Conservation (phyloP, 2,113 vertebrate genomes). For the Anguilla japonica region DNA sequence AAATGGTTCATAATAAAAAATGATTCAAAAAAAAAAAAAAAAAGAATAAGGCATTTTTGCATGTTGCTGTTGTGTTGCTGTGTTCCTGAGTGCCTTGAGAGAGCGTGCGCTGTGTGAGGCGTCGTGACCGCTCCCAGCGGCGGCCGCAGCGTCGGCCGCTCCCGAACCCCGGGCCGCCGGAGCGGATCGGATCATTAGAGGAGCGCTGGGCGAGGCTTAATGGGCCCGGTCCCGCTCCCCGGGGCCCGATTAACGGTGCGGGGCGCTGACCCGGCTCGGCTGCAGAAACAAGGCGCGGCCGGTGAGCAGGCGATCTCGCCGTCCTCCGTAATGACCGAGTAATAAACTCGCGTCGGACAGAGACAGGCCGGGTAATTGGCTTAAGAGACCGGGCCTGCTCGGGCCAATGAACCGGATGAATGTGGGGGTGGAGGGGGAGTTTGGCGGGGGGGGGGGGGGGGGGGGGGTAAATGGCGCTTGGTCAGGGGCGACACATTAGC, state of each 20-base stretch:
- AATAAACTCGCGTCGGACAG: conserved; percentile 28
- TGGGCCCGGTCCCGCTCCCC: not conserved
- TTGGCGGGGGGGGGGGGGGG: not conserved
- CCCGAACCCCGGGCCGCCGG: not conserved
- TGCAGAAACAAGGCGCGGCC: not conserved
- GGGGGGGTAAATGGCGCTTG: conserved; percentile 21
- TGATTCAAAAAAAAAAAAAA: no score
- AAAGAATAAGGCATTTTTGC: no score
- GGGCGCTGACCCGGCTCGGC: not conserved
- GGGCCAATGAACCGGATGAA: not conserved
- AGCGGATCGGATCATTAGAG: not conserved
- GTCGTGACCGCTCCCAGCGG: not conserved
- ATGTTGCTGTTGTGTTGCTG: no score
- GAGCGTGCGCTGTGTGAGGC: not conserved
- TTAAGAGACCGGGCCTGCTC: conserved; percentile 24
- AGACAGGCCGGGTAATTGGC: conserved; percentile 32
- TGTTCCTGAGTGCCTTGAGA: not conserved
- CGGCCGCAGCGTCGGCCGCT: no score
- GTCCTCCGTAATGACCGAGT: conserved; percentile 6
- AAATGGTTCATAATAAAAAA: no score
- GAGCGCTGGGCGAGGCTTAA: not conserved
- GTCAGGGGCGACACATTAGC: conserved; percentile 28
- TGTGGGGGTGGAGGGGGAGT: not conserved
- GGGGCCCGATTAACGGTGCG: not conserved
- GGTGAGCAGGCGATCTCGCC: not conserved